A percentile compares a stretch with the other conserved stretches of the same genome.
Evolutionary conservation across 2,888 invertebrate genomes (phyloP).

Genomic region (Agriopis aurantiaria): DNA sequence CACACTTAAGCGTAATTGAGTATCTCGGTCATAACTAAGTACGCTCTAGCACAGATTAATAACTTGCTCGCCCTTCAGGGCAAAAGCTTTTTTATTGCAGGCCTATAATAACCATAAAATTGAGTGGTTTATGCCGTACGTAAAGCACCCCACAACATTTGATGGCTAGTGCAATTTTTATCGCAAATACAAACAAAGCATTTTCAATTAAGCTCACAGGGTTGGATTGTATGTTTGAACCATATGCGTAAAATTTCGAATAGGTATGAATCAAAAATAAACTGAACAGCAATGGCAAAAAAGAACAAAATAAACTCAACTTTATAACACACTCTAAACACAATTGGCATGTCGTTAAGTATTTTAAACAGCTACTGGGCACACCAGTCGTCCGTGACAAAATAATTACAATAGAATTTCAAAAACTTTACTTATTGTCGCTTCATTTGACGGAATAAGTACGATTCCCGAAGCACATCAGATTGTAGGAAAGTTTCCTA

Average conservation of each 20-base stretch:
- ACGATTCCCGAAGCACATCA: constrained; percentile 27
- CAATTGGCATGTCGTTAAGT: too few species aligned
- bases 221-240: constrained; percentile 57
- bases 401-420: background rate
- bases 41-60: constrained; percentile 30
- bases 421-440: constrained; percentile 11
- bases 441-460: constrained; percentile 36
- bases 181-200: constrained; percentile 52
- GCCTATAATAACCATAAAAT: constrained; percentile 40
- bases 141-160: constrained; percentile 32
- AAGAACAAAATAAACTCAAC: background rate
- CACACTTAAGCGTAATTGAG: constrained; percentile 50
- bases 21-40: constrained; percentile 30
- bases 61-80: constrained; percentile 33
- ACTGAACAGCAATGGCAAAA: background rate
- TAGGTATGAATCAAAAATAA: constrained; percentile 2
- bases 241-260: constrained; percentile 60
- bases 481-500: constrained; percentile 55
- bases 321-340: background rate
- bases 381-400: background rate
- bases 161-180: constrained; percentile 40
- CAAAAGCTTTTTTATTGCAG: constrained; percentile 39
- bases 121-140: constrained; percentile 41
- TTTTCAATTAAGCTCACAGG: constrained; percentile 55
- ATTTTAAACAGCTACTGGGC: too few species aligned